Percentiles rank a stretch among this genome's conserved stretches.
phyloP scores from a whole-genome alignment of 1,140 invertebrate genomes.

The Anagrus nilaparvatae region DNA sequence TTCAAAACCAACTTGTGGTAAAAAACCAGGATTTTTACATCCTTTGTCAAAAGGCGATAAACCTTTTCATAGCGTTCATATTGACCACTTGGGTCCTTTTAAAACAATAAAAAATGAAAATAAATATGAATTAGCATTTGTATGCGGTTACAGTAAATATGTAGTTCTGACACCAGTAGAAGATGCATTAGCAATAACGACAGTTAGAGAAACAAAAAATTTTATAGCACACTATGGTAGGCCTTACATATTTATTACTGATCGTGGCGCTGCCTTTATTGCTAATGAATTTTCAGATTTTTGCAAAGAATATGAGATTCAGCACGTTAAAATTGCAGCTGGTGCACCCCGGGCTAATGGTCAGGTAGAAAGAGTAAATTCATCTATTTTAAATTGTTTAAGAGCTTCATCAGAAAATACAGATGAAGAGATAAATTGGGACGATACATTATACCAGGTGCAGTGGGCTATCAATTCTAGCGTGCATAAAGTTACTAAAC shows the following conservation, averaged over 20 bases:
- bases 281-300: conserved; percentile 3
- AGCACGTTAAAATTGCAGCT: not conserved
- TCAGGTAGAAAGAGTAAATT: not conserved
- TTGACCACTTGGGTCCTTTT: not conserved
- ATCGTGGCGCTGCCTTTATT: not conserved
- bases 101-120: not conserved
- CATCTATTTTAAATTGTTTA: too few relatives aligned
- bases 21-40: too few relatives aligned
- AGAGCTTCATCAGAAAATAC: too few relatives aligned
- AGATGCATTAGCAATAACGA: not conserved
- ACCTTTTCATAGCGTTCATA: not conserved
- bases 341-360: not conserved
- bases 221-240: conserved; percentile 4
- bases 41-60: too few relatives aligned
- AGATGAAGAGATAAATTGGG: too few relatives aligned
- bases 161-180: not conserved
- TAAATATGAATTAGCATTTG: not conserved
- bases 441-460: too few relatives aligned
- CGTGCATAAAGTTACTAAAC: too few relatives aligned
- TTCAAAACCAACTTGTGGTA: too few relatives aligned
- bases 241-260: not conserved
- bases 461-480: too few relatives aligned
- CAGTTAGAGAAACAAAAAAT: not conserved
- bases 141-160: not conserved
- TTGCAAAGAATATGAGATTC: not conserved